Base-by-base conservation (phyloP, 2,797 vertebrate genomes). In the Chiloscyllium punctatum region DNA sequence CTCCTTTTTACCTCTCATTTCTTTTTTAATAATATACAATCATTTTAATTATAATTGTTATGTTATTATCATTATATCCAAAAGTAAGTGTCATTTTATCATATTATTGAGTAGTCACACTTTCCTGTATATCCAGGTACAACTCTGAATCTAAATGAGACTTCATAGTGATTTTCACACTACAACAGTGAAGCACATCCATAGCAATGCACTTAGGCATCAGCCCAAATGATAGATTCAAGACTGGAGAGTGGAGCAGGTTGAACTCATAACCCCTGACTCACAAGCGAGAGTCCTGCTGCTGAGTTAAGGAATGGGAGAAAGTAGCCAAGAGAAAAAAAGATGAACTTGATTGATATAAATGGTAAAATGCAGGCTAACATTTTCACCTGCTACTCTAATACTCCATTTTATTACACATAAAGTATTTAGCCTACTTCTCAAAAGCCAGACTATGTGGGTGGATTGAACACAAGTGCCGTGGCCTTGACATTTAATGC, bases 401-500 rank as follows among this genome's bases (percentile, higher is more conserved):
- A 27, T 13, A 94, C 74, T 94, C 13, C 25, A 53, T 48, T 72
- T 94, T 51, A 42, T 53, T 94, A 37, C 25, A 66, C 53, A 30
- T 25, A 72, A 94, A 74, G 68, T 30, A 48, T 74, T 94, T 51
- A 74, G 42, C 69, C 69, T 94, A 42, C 48, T 30, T 72, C 42
- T 94, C 69, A 74, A 72, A 94, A 72, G 33, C 94, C 69, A 94
- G 94, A 74, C 69, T 33, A 18, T 74, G 94, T 94, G 68, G 68
- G 94, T 72, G 68, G 23, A 48, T 51, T 74, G 25, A 72, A 48
- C 33, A 48, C 5, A 48, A 72, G 94, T 74, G 69, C 69, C 23
- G 2, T 94, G 71, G 69, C 68, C 94, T 72, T 53, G 94, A 94
- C 68, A 72, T 94, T 72, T 72, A 94, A 94, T 51, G 66, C 94